These are phyloP conservation scores for Drosophila oshimai DNA, from an alignment of 1,140 invertebrate species.

Conservation along the genomic window DNA sequence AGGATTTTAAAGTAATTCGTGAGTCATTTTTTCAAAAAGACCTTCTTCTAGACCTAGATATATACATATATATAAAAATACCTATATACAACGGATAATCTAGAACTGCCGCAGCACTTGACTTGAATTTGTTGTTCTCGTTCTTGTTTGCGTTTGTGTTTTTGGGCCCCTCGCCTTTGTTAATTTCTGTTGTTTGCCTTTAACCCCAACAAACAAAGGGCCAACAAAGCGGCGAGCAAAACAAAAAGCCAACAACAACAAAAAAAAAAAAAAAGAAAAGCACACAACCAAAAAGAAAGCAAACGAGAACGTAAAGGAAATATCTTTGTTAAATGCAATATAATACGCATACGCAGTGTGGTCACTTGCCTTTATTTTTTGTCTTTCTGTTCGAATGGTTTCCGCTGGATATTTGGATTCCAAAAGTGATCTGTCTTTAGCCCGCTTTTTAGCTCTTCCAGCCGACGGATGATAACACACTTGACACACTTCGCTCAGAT, in stretches of 20 bases:
- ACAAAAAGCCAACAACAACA: constrained; percentile 11
- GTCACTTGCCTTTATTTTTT: constrained; percentile 55
- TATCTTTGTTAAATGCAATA: constrained; percentile 3
- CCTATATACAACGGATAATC: constrained; percentile 12
- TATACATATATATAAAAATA: background rate
- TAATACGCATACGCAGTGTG: constrained; percentile 58
- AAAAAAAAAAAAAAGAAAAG: constrained; percentile 1
- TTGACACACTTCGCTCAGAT: constrained; percentile 20
- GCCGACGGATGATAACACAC: constrained; percentile 11
- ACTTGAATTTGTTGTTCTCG: constrained; percentile 53
- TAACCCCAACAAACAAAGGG: constrained; percentile 61
- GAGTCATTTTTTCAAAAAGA: background rate
- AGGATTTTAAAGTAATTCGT: no score
- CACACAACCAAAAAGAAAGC: background rate
- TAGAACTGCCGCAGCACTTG: constrained; percentile 61
- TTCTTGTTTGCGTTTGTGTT: constrained; percentile 32
- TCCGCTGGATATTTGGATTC: constrained; percentile 2
- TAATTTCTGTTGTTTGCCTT: constrained; percentile 74
- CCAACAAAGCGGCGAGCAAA: constrained; percentile 17
- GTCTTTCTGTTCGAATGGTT: background rate
- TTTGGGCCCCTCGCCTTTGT: constrained; percentile 44
- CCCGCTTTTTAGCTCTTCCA: background rate
- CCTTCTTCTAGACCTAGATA: constrained; percentile 3
- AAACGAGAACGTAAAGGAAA: background rate
- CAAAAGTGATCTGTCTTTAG: constrained; percentile 9